A percentile compares a stretch with the other conserved stretches of the same genome.
phyloP scores from a whole-genome alignment of 2,113 vertebrate genomes.

The Ophiodon elongatus region DNA sequence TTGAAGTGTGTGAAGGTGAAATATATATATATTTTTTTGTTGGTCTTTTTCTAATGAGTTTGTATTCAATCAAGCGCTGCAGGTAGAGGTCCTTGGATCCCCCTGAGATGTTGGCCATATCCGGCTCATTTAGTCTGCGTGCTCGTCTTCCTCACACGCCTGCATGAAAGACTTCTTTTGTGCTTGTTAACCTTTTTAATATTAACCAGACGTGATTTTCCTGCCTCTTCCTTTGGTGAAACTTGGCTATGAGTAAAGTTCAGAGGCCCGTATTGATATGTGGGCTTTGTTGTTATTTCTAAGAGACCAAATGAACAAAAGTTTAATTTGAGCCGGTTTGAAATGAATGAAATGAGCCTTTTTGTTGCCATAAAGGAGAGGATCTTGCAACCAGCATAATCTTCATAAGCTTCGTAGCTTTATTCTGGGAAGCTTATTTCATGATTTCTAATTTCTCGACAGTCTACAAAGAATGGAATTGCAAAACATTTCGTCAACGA shows the following conservation, averaged over 20 bases:
- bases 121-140: background rate
- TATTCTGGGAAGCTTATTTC: slow-evolving; percentile 1
- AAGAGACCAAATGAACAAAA: background rate
- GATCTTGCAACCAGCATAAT: too few relatives aligned
- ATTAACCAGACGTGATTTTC: background rate
- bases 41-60: background rate
- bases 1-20: background rate
- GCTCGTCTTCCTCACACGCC: background rate
- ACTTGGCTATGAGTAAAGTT: background rate
- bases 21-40: too few relatives aligned
- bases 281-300: background rate
- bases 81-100: background rate
- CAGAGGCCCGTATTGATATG: background rate
- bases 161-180: too few relatives aligned
- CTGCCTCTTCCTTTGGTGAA: background rate
- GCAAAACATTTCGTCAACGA: background rate
- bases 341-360: background rate
- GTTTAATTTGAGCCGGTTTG: background rate
- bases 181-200: slow-evolving; percentile 6
- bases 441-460: background rate
- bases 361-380: background rate
- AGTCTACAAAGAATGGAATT: background rate
- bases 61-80: background rate
- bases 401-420: background rate
- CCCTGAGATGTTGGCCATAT: background rate